Evolutionary conservation across 1,140 invertebrate species (phyloP).

Genomic region (Sesamia nonagrioides): DNA sequence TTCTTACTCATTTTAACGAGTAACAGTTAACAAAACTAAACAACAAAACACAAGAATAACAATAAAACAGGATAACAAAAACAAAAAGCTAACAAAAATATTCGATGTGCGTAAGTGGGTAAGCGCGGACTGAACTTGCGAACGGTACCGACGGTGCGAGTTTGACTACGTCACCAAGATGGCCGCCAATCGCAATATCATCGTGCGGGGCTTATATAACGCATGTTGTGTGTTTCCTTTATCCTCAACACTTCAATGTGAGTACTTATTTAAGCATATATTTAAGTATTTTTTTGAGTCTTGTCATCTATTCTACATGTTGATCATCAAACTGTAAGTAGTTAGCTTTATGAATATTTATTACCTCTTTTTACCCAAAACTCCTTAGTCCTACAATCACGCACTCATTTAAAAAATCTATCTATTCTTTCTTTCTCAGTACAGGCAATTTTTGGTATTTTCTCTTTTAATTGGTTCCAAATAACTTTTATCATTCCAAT

Average conservation of each 20-base stretch:
- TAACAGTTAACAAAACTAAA: no score
- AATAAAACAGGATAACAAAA: no score
- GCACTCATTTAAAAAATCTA: slow-evolving; percentile 13
- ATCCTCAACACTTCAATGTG: slow-evolving; percentile 39
- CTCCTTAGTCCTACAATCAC: slow-evolving; percentile 33
- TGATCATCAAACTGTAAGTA: slow-evolving; percentile 42
- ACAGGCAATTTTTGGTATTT: not conserved
- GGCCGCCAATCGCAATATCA: no score
- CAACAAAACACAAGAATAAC: no score
- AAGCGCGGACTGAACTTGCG: no score
- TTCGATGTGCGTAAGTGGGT: no score
- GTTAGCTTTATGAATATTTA: slow-evolving; percentile 13
- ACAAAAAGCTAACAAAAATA: no score
- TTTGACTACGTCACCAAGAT: no score
- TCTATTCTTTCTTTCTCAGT: not conserved
- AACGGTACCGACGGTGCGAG: no score
- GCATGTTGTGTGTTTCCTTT: slow-evolving; percentile 39
- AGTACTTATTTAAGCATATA: slow-evolving; percentile 43
- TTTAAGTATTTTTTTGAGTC: slow-evolving; percentile 37
- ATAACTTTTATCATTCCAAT: not conserved
- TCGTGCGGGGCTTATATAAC: no score
- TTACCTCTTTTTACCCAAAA: not conserved
- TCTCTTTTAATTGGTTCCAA: not conserved
- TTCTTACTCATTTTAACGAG: no score
- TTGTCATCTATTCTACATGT: not conserved